A percentile compares a stretch with the other conserved stretches of the same genome.
phyloP scores from a whole-genome alignment of 2,888 invertebrate genomes.

The Nebria brevicollis region DNA sequence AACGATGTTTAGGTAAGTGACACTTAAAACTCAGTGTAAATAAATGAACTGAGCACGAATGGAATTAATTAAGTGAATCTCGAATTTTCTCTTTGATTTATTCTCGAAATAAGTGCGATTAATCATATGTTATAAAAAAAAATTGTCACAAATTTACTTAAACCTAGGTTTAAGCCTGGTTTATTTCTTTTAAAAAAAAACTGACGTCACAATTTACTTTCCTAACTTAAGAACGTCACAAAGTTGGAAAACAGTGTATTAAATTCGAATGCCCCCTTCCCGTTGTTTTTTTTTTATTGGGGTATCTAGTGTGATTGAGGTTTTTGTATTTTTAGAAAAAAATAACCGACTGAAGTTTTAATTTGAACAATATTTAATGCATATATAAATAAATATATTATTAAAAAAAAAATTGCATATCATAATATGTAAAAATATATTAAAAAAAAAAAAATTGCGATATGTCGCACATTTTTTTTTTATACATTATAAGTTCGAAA shows the following conservation, averaged over 20 bases:
- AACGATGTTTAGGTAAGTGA: neutral
- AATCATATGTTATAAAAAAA: neutral
- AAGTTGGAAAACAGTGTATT: neutral
- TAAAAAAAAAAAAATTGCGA: neutral
- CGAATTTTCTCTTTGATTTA: neutral
- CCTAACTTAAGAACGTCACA: neutral
- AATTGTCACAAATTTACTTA: neutral
- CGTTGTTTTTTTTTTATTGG: neutral
- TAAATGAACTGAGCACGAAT: neutral
- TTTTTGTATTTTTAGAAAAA: neutral
- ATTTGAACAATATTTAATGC: neutral
- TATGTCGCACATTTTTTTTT: neutral
- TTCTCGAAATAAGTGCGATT: neutral
- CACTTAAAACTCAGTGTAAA: neutral
- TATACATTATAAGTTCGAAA: too few relatives aligned
- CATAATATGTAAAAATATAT: slow-evolving; percentile 1
- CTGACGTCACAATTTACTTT: neutral
- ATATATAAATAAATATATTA: neutral
- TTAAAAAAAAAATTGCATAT: neutral
- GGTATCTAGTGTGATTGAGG: neutral
- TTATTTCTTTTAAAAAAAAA: neutral
- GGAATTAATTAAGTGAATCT: slow-evolving; percentile 1
- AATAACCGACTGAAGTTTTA: neutral
- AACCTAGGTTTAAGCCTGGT: neutral
- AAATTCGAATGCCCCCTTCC: neutral